Base-by-base conservation (phyloP, 2,113 vertebrate species). In the Podarcis cretensis region DNA sequence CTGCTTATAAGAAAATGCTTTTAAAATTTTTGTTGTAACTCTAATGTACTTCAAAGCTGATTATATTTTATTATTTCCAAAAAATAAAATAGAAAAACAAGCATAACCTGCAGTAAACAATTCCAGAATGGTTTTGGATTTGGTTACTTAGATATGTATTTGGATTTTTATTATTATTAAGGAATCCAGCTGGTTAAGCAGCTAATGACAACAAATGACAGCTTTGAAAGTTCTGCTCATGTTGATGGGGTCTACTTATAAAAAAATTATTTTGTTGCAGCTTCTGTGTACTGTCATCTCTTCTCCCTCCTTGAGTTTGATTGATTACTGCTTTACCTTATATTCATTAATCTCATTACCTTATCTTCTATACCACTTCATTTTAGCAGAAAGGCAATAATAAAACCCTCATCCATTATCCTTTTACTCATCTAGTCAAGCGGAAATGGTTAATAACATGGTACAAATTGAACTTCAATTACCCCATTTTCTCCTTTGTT, bases 401-500 rank as follows among this genome's bases (percentile, higher is more conserved):
- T 99, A 99, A 98, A 98, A 98, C 98, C 97, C 98, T 98, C 98
- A 99, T 99, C 98, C 98, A 98, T 99, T 99, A 99, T 98, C 98
- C 98, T 98, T 98, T 98, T 98, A 98, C 98, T 89, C 97, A 98
- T 97, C 98, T 98, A 98, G 97, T 98, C 98, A 98, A 97, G 98
- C 97, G 98, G 98, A 99, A 99, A 99, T 98, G 97, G 98, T 99
- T 99, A 99, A 99, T 99, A 99, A 99, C 98, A 97, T 97, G 98
- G 97, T 98, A 99, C 99, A 99, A 99, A 99, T 99, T 99, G 98
- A 99, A 99, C 98, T 98, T 99, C 98, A 99, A 99, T 99, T 98
- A 98, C 97, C 97, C 98, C 97, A 97, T 98, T 98, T 98, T 98
- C 96, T 96, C 96, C 96, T 97, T 98, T 97, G 97, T 98, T 97